These are phyloP conservation scores for Beroe ovata DNA, from an alignment of 37 sponge, comb jelly and placozoan genomes.

Conservation along the genomic window DNA sequence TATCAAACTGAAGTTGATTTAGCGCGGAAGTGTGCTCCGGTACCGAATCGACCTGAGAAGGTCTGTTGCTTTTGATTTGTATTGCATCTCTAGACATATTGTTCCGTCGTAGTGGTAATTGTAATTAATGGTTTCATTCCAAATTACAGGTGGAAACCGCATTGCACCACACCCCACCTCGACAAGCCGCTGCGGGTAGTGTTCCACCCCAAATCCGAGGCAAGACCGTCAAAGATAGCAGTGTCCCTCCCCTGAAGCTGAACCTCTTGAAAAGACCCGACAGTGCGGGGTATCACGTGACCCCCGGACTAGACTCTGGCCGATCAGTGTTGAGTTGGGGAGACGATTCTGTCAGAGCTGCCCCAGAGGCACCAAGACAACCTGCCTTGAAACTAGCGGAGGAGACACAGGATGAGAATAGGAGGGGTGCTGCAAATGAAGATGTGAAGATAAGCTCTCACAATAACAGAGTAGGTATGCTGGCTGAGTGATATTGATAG, in stretches of 20 bases:
- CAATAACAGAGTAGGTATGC: not conserved
- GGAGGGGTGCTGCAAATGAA: not conserved
- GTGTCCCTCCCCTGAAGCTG: conserved; percentile 16
- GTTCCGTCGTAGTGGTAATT: too few relatives aligned
- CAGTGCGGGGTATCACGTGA: conserved; percentile 22
- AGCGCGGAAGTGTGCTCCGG: too few relatives aligned
- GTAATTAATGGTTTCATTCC: too few relatives aligned
- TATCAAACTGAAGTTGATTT: conserved; percentile 63
- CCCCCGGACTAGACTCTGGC: not conserved
- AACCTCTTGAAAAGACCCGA: not conserved
- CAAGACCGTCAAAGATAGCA: not conserved
- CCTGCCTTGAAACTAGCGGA: too few relatives aligned
- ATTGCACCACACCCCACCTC: not conserved
- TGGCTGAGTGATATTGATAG: not conserved
- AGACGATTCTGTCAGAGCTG: not conserved
- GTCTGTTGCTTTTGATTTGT: too few relatives aligned
- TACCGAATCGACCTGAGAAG: too few relatives aligned
- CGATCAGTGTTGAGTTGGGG: conserved; percentile 66
- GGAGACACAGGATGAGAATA: too few relatives aligned
- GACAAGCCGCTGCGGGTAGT: too few relatives aligned
- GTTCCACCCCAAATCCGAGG: not conserved
- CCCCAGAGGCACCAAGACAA: too few relatives aligned
- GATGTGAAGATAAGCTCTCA: not conserved
- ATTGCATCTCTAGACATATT: too few relatives aligned
- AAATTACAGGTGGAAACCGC: too few relatives aligned